Conservation (phyloP, 1,140 invertebrate genomes). For the Magallana gigas region DNA sequence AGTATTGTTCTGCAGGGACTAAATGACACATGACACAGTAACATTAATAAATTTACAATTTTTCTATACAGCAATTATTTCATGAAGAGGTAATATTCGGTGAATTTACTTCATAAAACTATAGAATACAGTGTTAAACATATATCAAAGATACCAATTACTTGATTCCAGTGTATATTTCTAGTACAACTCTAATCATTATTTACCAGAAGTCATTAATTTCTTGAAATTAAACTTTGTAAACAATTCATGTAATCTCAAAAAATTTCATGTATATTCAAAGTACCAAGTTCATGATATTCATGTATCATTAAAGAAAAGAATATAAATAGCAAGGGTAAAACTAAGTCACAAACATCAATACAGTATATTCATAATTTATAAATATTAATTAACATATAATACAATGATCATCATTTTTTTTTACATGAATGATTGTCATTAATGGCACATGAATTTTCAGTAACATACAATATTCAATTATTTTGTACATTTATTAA, state of each 20-base stretch:
- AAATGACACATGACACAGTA: constrained; percentile 1
- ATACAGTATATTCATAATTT: not conserved
- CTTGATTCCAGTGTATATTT: not conserved
- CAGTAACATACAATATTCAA: not conserved
- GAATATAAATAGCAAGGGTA: not conserved
- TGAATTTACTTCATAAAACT: not conserved
- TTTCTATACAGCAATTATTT: constrained; percentile 1
- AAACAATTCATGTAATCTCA: not conserved
- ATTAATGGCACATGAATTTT: not conserved
- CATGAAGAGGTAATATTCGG: not conserved
- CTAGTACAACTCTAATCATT: not conserved
- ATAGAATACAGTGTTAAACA: not conserved
- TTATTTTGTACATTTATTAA: constrained; percentile 1
- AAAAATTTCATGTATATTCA: not conserved
- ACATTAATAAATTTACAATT: not conserved
- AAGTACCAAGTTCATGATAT: not conserved
- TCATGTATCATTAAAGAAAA: not conserved
- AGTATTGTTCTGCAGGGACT: not conserved
- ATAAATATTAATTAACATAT: not conserved
- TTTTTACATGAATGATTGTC: not conserved
- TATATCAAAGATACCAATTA: constrained; percentile 5
- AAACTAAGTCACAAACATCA: not conserved
- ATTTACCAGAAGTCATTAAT: not conserved
- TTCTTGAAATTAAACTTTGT: not conserved
- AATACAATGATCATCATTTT: not conserved